A percentile compares a stretch with the other conserved stretches of the same genome.
Conservation (phyloP, 1,140 invertebrate species). For the Drosophila pseudoananassae region DNA sequence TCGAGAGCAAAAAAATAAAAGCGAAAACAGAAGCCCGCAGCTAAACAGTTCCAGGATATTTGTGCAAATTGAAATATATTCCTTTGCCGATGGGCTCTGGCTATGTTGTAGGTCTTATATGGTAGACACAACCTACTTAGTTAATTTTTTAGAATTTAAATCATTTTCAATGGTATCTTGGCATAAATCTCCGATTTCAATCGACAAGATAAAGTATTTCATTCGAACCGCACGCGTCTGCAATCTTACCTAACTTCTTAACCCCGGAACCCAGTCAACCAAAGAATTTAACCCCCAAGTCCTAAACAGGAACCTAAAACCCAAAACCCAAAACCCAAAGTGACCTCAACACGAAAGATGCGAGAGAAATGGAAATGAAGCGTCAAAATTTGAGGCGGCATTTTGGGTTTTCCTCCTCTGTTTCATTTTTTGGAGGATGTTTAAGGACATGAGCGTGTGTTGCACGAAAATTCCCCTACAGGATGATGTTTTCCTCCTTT, state of each 20-base stretch:
- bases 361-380: constrained; percentile 44
- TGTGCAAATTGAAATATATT: constrained; percentile 45
- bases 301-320: constrained; percentile 5
- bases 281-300: constrained; percentile 6
- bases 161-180: constrained; percentile 23
- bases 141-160: not conserved
- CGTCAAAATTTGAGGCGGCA: constrained; percentile 48
- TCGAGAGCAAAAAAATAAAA: constrained; percentile 20
- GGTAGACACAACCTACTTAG: not conserved
- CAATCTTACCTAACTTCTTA: constrained; percentile 24
- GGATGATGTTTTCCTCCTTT: not conserved
- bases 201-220: constrained; percentile 9
- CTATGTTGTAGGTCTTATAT: not conserved
- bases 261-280: constrained; percentile 3
- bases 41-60: constrained; percentile 23
- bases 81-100: constrained; percentile 29
- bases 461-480: constrained; percentile 1
- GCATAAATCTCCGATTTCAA: constrained; percentile 42
- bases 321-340: constrained; percentile 30
- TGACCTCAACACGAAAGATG: constrained; percentile 47
- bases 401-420: constrained; percentile 26
- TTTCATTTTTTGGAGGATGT: constrained; percentile 9
- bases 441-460: constrained; percentile 7
- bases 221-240: constrained; percentile 27
- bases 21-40: constrained; percentile 41